These are phyloP conservation scores for Myrmophylax atrothorax DNA, from an alignment of 2,113 vertebrate species.

Conservation along the genomic window DNA sequence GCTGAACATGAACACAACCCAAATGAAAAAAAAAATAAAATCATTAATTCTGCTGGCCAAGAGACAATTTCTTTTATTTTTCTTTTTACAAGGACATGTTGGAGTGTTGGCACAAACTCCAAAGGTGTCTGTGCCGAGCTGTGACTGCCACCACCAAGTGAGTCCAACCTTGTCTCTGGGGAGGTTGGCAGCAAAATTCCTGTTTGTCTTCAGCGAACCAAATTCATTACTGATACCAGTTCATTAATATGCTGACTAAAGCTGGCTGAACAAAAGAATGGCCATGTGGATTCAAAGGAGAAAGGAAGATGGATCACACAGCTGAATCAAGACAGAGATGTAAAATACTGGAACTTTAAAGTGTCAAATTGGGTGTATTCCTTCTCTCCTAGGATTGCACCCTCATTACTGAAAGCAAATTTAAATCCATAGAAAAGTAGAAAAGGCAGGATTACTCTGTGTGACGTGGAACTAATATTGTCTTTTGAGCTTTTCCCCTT, in stretches of 20 bases:
- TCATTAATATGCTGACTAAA: not conserved
- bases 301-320: not conserved
- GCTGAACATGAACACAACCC: not conserved
- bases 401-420: not conserved
- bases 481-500: constrained; percentile 36
- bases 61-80: not conserved
- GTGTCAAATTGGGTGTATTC: not conserved
- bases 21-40: not conserved
- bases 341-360: not conserved
- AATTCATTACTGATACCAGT: not conserved
- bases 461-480: constrained; percentile 31
- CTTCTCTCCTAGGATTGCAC: not conserved
- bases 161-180: not conserved
- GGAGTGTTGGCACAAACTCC: not conserved
- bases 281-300: not conserved
- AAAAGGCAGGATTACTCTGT: constrained; percentile 38
- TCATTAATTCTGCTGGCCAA: not conserved
- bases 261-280: not conserved
- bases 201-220: not conserved
- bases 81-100: not conserved
- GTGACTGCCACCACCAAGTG: not conserved
- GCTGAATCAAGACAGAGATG: not conserved
- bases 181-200: not conserved
- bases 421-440: constrained; percentile 7
- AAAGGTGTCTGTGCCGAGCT: not conserved